phyloP scores from a whole-genome alignment of 1,140 invertebrate genomes.

The Centruroides sculpturatus region DNA sequence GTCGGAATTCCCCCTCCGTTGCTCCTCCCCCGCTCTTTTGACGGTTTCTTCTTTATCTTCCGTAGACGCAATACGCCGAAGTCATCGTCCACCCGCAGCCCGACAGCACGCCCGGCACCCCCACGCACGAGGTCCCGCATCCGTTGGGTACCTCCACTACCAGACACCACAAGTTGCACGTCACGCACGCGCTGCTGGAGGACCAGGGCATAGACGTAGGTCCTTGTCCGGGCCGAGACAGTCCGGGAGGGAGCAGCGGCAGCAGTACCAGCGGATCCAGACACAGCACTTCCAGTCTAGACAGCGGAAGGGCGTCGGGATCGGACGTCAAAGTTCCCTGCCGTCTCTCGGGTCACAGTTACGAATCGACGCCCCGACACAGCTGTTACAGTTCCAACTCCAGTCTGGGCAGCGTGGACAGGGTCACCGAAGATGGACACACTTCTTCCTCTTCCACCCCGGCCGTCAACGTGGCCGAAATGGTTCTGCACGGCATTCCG shows the following conservation, averaged over 20 bases:
- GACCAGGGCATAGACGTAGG: conserved; percentile 50
- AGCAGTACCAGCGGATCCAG: conserved; percentile 41
- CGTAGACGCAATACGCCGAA: conserved; percentile 7
- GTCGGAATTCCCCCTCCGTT: not conserved
- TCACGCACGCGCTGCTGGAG: conserved; percentile 30
- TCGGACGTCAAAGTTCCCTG: conserved; percentile 17
- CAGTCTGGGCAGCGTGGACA: conserved; percentile 36
- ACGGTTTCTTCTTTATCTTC: not conserved
- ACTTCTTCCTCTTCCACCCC: conserved; percentile 24
- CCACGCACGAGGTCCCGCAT: conserved; percentile 5
- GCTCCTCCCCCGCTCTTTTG: not conserved
- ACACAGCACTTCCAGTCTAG: conserved; percentile 71
- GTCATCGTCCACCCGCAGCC: conserved; percentile 13
- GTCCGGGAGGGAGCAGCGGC: conserved; percentile 22
- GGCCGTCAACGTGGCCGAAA: conserved; percentile 39
- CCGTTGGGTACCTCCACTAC: conserved; percentile 11
- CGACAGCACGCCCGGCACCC: conserved; percentile 8
- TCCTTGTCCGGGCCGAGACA: conserved; percentile 68
- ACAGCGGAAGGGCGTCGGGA: conserved; percentile 75
- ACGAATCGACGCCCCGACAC: conserved; percentile 30
- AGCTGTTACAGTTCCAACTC: conserved; percentile 41
- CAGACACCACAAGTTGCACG: conserved; percentile 15
- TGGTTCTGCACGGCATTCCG: conserved; percentile 40
- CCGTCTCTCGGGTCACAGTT: conserved; percentile 9
- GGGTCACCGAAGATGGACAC: conserved; percentile 15